These are phyloP conservation scores for Drosophila mettleri DNA, from an alignment of 2,888 invertebrate species.

Conservation along the genomic window DNA sequence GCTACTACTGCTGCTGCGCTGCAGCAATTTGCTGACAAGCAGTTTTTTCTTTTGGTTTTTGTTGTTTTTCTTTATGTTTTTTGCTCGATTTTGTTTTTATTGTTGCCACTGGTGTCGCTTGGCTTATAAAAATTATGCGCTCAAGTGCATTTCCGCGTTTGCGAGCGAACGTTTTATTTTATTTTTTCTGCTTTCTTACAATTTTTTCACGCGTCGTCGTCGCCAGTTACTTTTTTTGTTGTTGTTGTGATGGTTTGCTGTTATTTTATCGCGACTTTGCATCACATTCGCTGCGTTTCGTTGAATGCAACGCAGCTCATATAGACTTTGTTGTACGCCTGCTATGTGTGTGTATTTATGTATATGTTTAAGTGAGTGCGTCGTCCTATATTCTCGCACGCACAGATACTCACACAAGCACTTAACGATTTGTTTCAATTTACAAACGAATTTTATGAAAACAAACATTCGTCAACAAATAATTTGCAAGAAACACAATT, in stretches of 20 bases:
- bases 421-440: slow-evolving; percentile 3
- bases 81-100: slow-evolving; percentile 38
- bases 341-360: background rate
- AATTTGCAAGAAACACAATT: slow-evolving; percentile 3
- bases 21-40: slow-evolving; percentile 64
- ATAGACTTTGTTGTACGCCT: slow-evolving; percentile 11
- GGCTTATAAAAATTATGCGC: slow-evolving; percentile 75
- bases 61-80: slow-evolving; percentile 26
- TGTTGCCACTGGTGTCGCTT: slow-evolving; percentile 53
- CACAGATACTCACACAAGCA: slow-evolving; percentile 5
- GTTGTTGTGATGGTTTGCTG: slow-evolving; percentile 31
- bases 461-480: slow-evolving; percentile 10
- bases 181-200: slow-evolving; percentile 35
- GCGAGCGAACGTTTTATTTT: slow-evolving; percentile 48
- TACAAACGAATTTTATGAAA: slow-evolving; percentile 5
- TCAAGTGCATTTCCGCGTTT: slow-evolving; percentile 77
- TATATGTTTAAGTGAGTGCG: too few relatives aligned
- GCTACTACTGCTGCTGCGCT: slow-evolving; percentile 35
- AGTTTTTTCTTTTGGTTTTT: slow-evolving; percentile 38
- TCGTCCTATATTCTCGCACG: slow-evolving; percentile 7
- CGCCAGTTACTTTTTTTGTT: slow-evolving; percentile 36
- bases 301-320: slow-evolving; percentile 36
- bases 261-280: slow-evolving; percentile 56
- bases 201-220: slow-evolving; percentile 60
- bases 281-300: slow-evolving; percentile 59